A percentile compares a stretch with the other conserved stretches of the same genome.
phyloP scores from a whole-genome alignment of 2,888 invertebrate genomes.

The Julus scandinavius region DNA sequence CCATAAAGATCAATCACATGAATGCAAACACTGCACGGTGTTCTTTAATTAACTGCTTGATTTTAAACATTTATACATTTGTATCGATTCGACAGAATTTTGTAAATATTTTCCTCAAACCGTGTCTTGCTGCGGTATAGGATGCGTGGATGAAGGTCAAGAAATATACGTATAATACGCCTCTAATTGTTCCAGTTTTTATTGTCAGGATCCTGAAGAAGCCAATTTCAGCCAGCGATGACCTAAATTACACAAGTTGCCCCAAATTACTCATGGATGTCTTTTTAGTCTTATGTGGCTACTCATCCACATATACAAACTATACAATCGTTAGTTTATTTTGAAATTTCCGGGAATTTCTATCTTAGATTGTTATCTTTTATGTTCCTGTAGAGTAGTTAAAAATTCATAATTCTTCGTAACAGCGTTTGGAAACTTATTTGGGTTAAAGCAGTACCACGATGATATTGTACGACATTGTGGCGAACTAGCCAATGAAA shows the following conservation, averaged over 20 bases:
- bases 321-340: neutral
- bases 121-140: neutral
- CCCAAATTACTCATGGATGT: neutral
- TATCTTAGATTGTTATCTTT: neutral
- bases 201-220: constrained; percentile 4
- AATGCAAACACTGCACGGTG: too few species aligned
- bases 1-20: too few species aligned
- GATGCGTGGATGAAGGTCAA: neutral
- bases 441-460: too few species aligned
- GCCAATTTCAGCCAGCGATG: neutral
- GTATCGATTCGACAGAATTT: too few species aligned
- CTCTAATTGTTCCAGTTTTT: constrained; percentile 3
- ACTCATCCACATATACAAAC: neutral
- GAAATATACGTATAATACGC: neutral
- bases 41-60: neutral
- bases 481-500: too few species aligned
- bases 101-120: neutral
- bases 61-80: too few species aligned
- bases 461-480: too few species aligned
- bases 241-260: neutral
- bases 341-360: neutral
- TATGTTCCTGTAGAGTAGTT: neutral
- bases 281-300: neutral
- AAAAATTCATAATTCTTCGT: too few species aligned
- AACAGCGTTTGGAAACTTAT: too few species aligned